Base-by-base conservation (phyloP, 1,140 invertebrate species). In the Popillia japonica region DNA sequence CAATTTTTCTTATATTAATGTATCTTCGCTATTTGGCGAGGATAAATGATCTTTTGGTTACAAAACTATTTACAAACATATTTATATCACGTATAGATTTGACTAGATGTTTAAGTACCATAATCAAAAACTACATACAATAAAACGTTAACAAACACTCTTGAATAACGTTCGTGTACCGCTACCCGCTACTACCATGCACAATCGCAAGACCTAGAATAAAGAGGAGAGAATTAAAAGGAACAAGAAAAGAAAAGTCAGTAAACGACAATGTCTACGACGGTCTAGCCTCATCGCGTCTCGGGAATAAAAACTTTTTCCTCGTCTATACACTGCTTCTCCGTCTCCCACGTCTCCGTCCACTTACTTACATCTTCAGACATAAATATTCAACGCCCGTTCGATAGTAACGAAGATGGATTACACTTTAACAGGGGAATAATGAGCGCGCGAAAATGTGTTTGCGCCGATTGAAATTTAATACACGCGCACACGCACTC, bases 391-490 rank as follows among this genome's bases (percentile, higher is more conserved):
- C 61, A 64, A 64, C n/a, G 61, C 17, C 61, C 61, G 61, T 64
- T 64, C 61, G 61, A 64, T 64, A 20, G 61, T 64, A 64, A 64
- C 61, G 61, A 64, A 64, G 61, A 64, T 64, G 61, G 61, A 64
- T 64, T 64, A 64, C 61, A 23, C 61, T 64, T 64, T 64, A 64
- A 64, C 61, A 20, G 61, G 61, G 23, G 61, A 64, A 64, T 64
- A 64, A 64, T 64, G 61, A 64, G 61, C 61, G 61, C 61, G 61
- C 61, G 61, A 64, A 64, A 64, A 64, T 64, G 61, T 64, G 61
- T 64, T 64, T 64, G 44, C 61, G 61, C 61, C 61, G 61, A 64
- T 64, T 64, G 61, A 64, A 64, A 64, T 64, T 64, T 64, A 64
- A 64, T 64, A 64, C 61, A 27, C 61, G 61, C 61, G 61, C 17